phyloP scores from a whole-genome alignment of 2,888 invertebrate genomes.

The Mechanitis messenoides region DNA sequence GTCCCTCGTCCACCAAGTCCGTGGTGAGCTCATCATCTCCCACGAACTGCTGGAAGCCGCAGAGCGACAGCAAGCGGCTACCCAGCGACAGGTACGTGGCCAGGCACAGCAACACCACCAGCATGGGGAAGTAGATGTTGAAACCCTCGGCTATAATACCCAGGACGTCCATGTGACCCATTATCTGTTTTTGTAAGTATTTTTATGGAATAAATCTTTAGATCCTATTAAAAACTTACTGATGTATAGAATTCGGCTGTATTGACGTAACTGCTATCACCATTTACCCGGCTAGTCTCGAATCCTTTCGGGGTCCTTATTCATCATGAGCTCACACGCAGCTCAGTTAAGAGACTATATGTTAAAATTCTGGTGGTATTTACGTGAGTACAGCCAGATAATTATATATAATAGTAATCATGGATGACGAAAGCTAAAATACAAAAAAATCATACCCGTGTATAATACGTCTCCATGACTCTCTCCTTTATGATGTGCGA shows the following conservation, averaged over 20 bases:
- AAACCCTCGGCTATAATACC: conserved; percentile 98
- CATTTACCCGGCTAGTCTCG: no score
- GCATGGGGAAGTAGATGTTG: conserved; percentile 99
- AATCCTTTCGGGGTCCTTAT: no score
- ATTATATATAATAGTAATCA: no score
- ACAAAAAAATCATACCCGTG: conserved; percentile 79
- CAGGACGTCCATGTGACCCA: conserved; percentile 99
- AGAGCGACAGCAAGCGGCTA: conserved; percentile 89
- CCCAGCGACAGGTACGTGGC: conserved; percentile 97
- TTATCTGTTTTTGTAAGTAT: conserved; percentile 77
- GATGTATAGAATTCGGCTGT: no score
- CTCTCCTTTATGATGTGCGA: conserved; percentile 91
- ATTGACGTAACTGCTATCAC: no score
- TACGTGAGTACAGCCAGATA: no score
- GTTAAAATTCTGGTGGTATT: no score
- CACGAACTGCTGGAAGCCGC: conserved; percentile 98
- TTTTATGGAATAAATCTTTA: no score
- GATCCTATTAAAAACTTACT: no score
- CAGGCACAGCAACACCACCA: conserved; percentile 91
- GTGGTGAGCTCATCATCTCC: conserved; percentile 96
- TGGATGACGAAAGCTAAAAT: background rate
- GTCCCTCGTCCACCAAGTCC: conserved; percentile 95
- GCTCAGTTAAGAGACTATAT: no score
- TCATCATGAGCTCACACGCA: no score
- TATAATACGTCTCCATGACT: conserved; percentile 94